A percentile compares a stretch with the other conserved stretches of the same genome.
phyloP scores from a whole-genome alignment of 2,888 invertebrate genomes.

The Drosophila demipolita region DNA sequence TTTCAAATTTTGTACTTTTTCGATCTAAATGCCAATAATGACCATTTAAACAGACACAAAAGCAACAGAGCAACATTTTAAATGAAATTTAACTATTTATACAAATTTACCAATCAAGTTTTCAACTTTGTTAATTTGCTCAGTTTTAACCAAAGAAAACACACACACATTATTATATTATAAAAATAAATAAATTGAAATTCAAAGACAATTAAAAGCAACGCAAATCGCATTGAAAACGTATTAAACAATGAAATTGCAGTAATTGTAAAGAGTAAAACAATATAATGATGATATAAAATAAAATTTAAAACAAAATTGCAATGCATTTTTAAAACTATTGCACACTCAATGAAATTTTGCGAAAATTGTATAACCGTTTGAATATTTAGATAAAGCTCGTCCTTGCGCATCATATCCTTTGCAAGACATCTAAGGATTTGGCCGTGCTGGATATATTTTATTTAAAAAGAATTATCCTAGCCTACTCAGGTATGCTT shows the following conservation, averaged over 20 bases:
- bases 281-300: constrained; percentile 50
- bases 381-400: not conserved
- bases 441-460: not conserved
- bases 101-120: constrained; percentile 32
- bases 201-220: constrained; percentile 33
- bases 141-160: constrained; percentile 33
- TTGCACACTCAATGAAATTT: not conserved
- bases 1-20: constrained; percentile 41
- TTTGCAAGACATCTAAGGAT: not conserved
- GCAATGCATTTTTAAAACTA: not conserved
- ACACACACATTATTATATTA: constrained; percentile 15
- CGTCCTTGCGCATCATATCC: not conserved
- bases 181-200: constrained; percentile 10
- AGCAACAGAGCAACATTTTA: constrained; percentile 32
- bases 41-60: constrained; percentile 19
- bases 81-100: constrained; percentile 46
- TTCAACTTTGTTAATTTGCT: constrained; percentile 53
- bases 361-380: not conserved
- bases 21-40: constrained; percentile 36
- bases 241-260: constrained; percentile 68
- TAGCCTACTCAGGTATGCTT: not conserved
- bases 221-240: constrained; percentile 71
- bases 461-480: not conserved
- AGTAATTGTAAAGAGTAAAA: constrained; percentile 58
- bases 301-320: constrained; percentile 30